Percentiles rank a stretch among this genome's conserved stretches.
These are phyloP conservation scores for Nomada goodeniana DNA, from an alignment of 2,888 invertebrate species.

Conservation along the genomic window DNA sequence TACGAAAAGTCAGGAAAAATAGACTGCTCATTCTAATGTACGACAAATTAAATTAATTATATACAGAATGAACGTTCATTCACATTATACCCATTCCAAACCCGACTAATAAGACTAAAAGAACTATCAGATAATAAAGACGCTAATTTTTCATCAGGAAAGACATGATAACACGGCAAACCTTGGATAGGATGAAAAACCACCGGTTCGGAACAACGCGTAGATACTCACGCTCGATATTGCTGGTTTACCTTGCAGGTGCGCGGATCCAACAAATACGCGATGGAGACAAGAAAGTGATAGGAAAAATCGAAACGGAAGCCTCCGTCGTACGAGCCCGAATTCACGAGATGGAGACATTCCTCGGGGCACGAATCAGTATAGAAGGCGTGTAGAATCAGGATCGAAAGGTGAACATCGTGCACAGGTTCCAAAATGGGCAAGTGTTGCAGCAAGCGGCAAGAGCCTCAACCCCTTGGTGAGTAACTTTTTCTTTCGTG, in stretches of 20 bases:
- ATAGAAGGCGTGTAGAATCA: constrained; percentile 63
- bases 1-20: too few species aligned
- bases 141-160: too few species aligned
- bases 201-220: background rate
- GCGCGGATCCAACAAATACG: constrained; percentile 57
- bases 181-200: background rate
- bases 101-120: too few species aligned
- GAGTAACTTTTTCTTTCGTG: constrained; percentile 24
- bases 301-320: constrained; percentile 59
- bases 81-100: too few species aligned
- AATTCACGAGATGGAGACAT: constrained; percentile 72
- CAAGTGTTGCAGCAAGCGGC: constrained; percentile 94
- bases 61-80: too few species aligned
- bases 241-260: constrained; percentile 65
- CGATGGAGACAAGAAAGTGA: constrained; percentile 72
- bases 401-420: constrained; percentile 49
- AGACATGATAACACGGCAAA: too few species aligned
- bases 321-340: constrained; percentile 22
- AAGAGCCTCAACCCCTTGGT: constrained; percentile 90
- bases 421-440: constrained; percentile 87
- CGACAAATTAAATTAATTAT: too few species aligned
- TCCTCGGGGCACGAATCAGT: constrained; percentile 43
- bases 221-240: constrained; percentile 40
- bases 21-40: too few species aligned
- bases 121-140: too few species aligned